These are phyloP conservation scores for Henicopernis longicauda DNA, from an alignment of 2,113 vertebrate genomes.

Conservation along the genomic window DNA sequence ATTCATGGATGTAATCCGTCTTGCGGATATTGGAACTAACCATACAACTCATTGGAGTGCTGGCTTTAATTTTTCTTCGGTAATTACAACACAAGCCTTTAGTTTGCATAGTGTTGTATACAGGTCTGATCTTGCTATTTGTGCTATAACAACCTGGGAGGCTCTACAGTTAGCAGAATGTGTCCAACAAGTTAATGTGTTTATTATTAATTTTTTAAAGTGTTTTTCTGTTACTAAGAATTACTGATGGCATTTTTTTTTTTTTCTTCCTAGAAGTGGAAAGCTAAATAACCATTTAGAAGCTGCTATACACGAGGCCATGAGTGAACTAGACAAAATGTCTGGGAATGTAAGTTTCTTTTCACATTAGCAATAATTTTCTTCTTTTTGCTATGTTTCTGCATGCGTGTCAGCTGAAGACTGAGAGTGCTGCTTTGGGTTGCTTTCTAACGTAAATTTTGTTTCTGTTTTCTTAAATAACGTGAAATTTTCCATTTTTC, in stretches of 20 bases:
- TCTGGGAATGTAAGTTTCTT: constrained; percentile 90
- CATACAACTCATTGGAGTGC: fast-evolving
- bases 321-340: constrained; percentile 98
- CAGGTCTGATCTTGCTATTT: fast-evolving
- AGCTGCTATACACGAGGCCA: constrained; percentile 99
- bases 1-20: not conserved
- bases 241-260: not conserved
- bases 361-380: not conserved
- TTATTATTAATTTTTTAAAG: not conserved
- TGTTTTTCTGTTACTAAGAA: not conserved
- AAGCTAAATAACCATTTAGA: constrained; percentile 99
- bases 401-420: not conserved
- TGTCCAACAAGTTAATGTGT: fast-evolving
- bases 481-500: not conserved
- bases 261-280: constrained; percentile 79
- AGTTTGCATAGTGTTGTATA: fast-evolving
- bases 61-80: not conserved
- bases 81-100: not conserved
- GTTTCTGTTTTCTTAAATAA: not conserved
- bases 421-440: not conserved
- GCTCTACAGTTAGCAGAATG: not conserved
- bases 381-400: not conserved
- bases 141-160: not conserved
- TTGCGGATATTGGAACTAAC: not conserved
- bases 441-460: not conserved